Conservation (phyloP, 2,888 invertebrate species). For the Archips xylosteana region DNA sequence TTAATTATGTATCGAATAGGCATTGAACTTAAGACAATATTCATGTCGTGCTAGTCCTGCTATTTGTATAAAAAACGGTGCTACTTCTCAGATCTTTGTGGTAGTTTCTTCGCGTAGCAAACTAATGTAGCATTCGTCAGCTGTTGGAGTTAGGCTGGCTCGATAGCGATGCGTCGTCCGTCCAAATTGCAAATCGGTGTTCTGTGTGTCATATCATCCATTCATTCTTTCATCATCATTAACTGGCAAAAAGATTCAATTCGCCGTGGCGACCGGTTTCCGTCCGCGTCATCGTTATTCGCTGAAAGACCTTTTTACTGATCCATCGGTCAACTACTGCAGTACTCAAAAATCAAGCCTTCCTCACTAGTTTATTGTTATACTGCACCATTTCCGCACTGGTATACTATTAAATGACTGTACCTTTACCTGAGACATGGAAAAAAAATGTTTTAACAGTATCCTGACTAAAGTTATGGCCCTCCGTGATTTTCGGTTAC, state of each 20-base stretch:
- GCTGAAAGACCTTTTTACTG: too few species aligned
- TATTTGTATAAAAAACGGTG: not conserved
- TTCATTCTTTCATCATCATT: constrained; percentile 1
- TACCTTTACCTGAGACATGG: not conserved
- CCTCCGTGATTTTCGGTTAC: too few species aligned
- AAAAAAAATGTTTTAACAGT: not conserved
- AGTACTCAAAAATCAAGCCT: not conserved
- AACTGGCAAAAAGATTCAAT: not conserved
- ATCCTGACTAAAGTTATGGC: not conserved
- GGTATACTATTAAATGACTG: not conserved
- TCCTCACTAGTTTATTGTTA: not conserved
- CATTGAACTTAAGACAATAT: not conserved
- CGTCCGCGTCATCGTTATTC: not conserved
- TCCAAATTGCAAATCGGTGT: constrained; percentile 10
- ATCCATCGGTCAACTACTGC: not conserved
- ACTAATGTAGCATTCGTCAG: not conserved
- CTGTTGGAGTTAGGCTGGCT: not conserved
- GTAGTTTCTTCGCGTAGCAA: not conserved
- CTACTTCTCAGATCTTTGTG: not conserved
- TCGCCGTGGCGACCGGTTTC: not conserved
- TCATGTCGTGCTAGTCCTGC: not conserved
- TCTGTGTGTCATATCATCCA: not conserved
- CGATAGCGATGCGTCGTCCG: constrained; percentile 8
- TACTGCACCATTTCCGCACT: not conserved
- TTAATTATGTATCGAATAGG: not conserved